A percentile compares a stretch with the other conserved stretches of the same genome.
phyloP scores from a whole-genome alignment of 2,113 vertebrate species.

The Bolborhynchus lineola region DNA sequence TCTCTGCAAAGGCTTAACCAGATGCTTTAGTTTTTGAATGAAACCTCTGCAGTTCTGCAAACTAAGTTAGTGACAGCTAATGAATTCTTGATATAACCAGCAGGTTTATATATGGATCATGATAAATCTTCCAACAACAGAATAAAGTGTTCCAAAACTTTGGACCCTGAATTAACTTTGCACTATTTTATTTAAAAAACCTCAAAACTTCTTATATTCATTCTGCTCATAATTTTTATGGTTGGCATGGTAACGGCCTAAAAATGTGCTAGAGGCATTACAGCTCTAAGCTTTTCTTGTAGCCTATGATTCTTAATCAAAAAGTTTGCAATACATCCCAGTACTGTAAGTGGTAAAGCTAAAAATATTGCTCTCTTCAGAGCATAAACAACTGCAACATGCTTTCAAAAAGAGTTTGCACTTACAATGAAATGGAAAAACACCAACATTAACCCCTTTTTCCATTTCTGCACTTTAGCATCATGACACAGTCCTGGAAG shows the following conservation, averaged over 20 bases:
- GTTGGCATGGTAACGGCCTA: conserved; percentile 70
- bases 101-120: conserved; percentile 19
- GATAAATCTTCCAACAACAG: conserved; percentile 19
- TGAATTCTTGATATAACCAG: background rate
- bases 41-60: background rate
- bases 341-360: conserved; percentile 62
- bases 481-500: background rate
- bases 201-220: conserved; percentile 8
- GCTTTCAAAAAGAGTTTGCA: conserved; percentile 26
- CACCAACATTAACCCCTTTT: background rate
- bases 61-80: background rate
- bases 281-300: conserved; percentile 62
- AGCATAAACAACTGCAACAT: conserved; percentile 62
- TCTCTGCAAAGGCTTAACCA: background rate
- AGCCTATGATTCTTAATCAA: conserved; percentile 66
- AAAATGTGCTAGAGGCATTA: conserved; percentile 64
- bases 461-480: background rate
- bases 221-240: conserved; percentile 47
- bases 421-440: conserved; percentile 10
- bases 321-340: conserved; percentile 70
- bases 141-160: conserved; percentile 23
- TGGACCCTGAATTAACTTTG: conserved; percentile 33
- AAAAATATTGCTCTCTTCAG: conserved; percentile 67
- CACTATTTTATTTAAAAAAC: conserved; percentile 38
- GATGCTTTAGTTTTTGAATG: background rate